phyloP scores from a whole-genome alignment of 2,113 vertebrate species.

The Rhinoderma darwinii region DNA sequence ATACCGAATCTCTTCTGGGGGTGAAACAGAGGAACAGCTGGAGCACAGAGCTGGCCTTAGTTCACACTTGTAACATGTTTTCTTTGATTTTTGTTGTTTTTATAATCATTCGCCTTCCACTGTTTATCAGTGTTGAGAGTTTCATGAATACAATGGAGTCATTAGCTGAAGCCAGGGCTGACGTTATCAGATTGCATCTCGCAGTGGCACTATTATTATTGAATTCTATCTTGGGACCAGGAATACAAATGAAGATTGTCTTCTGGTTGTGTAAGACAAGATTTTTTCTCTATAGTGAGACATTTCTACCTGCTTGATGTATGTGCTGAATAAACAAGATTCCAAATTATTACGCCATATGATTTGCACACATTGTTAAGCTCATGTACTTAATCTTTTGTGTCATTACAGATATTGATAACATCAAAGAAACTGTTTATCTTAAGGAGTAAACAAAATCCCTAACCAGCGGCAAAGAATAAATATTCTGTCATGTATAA shows the following conservation, averaged over 20 bases:
- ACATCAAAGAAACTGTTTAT: not conserved
- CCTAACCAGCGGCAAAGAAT: not conserved
- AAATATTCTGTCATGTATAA: not conserved
- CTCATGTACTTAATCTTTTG: not conserved
- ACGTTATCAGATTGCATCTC: slow-evolving; percentile 23
- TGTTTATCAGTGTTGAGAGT: not conserved
- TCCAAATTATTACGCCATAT: not conserved
- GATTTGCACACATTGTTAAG: slow-evolving; percentile 28
- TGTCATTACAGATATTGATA: slow-evolving; percentile 19
- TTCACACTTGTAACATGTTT: not conserved
- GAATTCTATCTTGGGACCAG: slow-evolving; percentile 10
- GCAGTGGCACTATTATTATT: slow-evolving; percentile 16
- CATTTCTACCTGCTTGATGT: not conserved
- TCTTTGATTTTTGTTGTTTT: not conserved
- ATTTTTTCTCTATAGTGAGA: not conserved
- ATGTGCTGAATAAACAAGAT: slow-evolving; percentile 12
- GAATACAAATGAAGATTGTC: slow-evolving; percentile 19
- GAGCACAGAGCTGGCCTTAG: not conserved
- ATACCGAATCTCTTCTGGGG: not conserved
- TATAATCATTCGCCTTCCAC: not conserved
- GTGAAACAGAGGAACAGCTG: not conserved
- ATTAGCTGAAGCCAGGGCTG: not conserved
- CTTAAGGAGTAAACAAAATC: not conserved
- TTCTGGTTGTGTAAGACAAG: slow-evolving; percentile 6
- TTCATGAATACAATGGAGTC: slow-evolving; percentile 5